phyloP scores from a whole-genome alignment of 2,888 invertebrate genomes.

The Drosophila kuntzei region DNA sequence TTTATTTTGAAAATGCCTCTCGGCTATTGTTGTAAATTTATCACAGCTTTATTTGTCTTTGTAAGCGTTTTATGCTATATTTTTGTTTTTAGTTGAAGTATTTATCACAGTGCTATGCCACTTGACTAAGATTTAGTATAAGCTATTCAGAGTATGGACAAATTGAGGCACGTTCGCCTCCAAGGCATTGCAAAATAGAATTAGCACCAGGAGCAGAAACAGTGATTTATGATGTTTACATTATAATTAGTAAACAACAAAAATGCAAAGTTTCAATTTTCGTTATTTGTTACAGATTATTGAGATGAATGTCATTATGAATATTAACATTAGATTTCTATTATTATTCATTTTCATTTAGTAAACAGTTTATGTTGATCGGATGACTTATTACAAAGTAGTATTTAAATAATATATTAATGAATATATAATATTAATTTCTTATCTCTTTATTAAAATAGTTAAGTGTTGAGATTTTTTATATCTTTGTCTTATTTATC shows the following conservation, averaged over 20 bases:
- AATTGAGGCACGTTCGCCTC: slow-evolving; percentile 28
- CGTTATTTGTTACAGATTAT: slow-evolving; percentile 8
- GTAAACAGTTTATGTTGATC: background rate
- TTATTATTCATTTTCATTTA: background rate
- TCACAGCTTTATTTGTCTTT: slow-evolving; percentile 67
- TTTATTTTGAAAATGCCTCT: slow-evolving; percentile 23
- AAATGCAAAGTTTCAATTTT: slow-evolving; percentile 2
- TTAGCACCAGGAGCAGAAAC: background rate
- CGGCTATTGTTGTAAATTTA: slow-evolving; percentile 65
- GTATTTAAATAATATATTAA: too few relatives aligned
- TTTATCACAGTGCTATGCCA: slow-evolving; percentile 42
- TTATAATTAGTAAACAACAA: slow-evolving; percentile 24
- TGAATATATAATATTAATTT: background rate
- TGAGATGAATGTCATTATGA: slow-evolving; percentile 7
- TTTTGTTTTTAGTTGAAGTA: slow-evolving; percentile 49
- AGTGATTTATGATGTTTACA: slow-evolving; percentile 34
- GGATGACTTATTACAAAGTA: background rate
- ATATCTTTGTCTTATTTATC: slow-evolving; percentile 11
- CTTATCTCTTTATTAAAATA: background rate
- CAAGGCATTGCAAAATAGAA: slow-evolving; percentile 7
- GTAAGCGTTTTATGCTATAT: slow-evolving; percentile 64
- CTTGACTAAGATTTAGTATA: slow-evolving; percentile 51
- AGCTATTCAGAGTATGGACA: slow-evolving; percentile 10
- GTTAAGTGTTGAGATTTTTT: background rate
- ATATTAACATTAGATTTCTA: background rate